These are phyloP conservation scores for Leptopilina syphax DNA, from an alignment of 2,888 invertebrate species.

Conservation along the genomic window DNA sequence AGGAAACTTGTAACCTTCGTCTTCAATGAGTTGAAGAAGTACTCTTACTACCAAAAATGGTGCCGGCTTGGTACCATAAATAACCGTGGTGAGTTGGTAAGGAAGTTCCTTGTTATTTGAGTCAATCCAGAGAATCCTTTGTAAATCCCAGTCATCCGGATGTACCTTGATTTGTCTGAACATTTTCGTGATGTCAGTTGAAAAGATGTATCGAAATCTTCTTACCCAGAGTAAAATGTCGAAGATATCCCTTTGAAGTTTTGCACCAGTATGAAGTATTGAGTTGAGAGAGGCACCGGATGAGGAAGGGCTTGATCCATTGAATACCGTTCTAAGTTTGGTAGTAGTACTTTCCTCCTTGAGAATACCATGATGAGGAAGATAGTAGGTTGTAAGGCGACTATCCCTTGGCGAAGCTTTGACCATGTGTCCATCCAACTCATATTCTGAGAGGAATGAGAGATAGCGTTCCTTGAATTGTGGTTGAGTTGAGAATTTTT, in stretches of 20 bases:
- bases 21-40: neutral
- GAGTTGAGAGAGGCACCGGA: neutral
- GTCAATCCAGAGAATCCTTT: neutral
- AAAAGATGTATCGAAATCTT: neutral
- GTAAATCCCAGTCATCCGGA: neutral
- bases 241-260: neutral
- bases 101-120: neutral
- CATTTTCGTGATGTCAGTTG: constrained; percentile 4
- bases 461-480: neutral
- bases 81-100: neutral
- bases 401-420: neutral
- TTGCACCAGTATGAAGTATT: neutral
- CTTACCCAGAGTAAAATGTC: neutral
- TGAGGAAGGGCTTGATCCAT: neutral
- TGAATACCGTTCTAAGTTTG: neutral
- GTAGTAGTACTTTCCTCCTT: neutral
- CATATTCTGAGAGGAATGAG: neutral
- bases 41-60: neutral
- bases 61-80: neutral
- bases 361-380: neutral
- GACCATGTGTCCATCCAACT: neutral
- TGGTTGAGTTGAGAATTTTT: neutral
- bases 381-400: neutral
- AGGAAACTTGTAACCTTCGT: constrained; percentile 22
- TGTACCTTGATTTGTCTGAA: neutral